Base-by-base conservation (phyloP, 1,140 invertebrate genomes). In the Popillia japonica region DNA sequence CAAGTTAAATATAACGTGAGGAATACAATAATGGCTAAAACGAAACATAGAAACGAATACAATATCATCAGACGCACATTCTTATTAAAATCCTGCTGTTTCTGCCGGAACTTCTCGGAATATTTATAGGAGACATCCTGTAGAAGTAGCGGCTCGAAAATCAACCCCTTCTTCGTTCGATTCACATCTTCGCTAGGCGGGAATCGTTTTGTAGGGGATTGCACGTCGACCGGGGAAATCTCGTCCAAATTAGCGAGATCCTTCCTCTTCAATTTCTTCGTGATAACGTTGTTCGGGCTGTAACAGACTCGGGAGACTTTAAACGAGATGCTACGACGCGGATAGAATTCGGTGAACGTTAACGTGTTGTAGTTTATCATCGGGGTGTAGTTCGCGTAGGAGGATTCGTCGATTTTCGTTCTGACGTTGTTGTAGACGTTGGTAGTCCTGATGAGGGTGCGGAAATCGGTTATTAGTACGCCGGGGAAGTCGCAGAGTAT, bases 11-110 rank as follows among this genome's bases (percentile, higher is more conserved):
- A 90, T 74, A 90, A 87, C 81, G 89, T 85, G 81, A 89, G 90
- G 87, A 90, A 89, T 11, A 89, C 89, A 76, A 89, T 85, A 72
- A 88, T 87, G 11, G 86, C 83, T 78, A 90, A 80, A 48, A 88
- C 81, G 79, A 90, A 86, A 79, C 90, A 90, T 9, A 87, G 87
- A 40, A 89, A 82, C 3, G 86, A 87, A 78, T 90, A 90, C 11
- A 85, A 86, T 72, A 89, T 88, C 41, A 88, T 85, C 77, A 90
- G 87, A 78, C 85, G 86, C 2, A 88, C 82, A 78, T 90, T 86
- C 81, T 88, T 89, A 10, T 87, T 83, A 73, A 89, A 86, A 78
- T 90, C 88, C 10, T 85, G 84, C 59, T 85, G 84, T 40, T 82
- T 82, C 22, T 86, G 77, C 42, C 83, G 79, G 74, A 79, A 41